Evolutionary conservation across 2,797 vertebrate genomes (phyloP), one percentile per base, ranked within the genome.

Genomic region (Pseudochirops cupreus): DNA sequence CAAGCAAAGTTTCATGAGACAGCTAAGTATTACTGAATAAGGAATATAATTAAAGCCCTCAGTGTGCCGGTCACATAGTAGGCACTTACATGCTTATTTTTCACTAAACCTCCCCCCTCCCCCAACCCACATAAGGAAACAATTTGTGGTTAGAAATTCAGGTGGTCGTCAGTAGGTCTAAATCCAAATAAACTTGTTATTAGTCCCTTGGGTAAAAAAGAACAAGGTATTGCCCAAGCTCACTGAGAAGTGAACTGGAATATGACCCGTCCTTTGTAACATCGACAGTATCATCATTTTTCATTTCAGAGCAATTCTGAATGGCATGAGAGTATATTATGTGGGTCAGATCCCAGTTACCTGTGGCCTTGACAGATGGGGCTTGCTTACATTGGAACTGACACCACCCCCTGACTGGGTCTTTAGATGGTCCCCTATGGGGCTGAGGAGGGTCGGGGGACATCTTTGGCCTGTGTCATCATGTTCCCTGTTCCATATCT

Each of bases 271-370:
- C 50, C 94, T 39, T 82, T 39, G 39, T 82, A 24, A 82, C 13
- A 7, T 39, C 4, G 18, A 56, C 56, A 54, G 74, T 29, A 39
- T 39, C 18, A 82, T 6, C 67, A 16, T 2, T 87, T 96, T 95
- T 95, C 89, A 82, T 96, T 96, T 3, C 39, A 95, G 74, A 89
- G 56, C 28, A 74, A 93, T 58, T 94, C 6, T 96, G 82, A 90
- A 46, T 91, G 33, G 91, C 93, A 28, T 92, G 56, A 59, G 6
- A 94, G 58, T 33, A 5, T 39, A 5, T 94, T 94, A 90, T 92
- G 92, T 46, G 67, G 67, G 50, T 39, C 92, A 62, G 91, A 90
- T 91, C 39, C 94, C 93, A 92, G 31, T 62, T 90, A 93, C 91
- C 57, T 26, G 56, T 95, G 50, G 24, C n/a, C 4, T 16, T 2